Percentiles rank a stretch among this genome's conserved stretches.
Conservation (phyloP, 1,140 invertebrate genomes). For the Lordiphosa clarofinis region DNA sequence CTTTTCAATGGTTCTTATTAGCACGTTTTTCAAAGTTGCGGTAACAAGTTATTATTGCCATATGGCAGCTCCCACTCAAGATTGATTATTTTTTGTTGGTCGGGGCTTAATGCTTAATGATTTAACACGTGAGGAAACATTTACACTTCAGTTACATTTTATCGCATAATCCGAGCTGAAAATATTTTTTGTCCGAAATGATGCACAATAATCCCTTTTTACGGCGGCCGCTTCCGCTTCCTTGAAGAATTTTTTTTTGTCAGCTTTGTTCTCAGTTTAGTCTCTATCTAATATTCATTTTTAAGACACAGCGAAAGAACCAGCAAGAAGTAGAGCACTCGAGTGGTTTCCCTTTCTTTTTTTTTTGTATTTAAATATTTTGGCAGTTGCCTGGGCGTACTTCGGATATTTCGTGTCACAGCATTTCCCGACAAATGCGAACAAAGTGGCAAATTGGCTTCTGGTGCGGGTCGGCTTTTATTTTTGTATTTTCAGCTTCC, state of each 20-base stretch:
- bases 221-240: slow-evolving; percentile 32
- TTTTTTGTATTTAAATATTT: slow-evolving; percentile 33
- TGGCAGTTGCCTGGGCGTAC: slow-evolving; percentile 18
- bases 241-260: slow-evolving; percentile 21
- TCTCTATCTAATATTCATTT: slow-evolving; percentile 59
- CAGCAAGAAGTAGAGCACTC: slow-evolving; percentile 26
- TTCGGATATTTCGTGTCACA: slow-evolving; percentile 19
- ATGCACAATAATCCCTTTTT: slow-evolving; percentile 70
- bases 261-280: slow-evolving; percentile 34
- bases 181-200: slow-evolving; percentile 35
- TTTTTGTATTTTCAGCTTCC: slow-evolving; percentile 7
- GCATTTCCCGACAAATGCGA: slow-evolving; percentile 4
- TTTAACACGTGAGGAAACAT: slow-evolving; percentile 60
- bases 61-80: slow-evolving; percentile 20
- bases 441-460: slow-evolving; percentile 48
- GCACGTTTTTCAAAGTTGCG: slow-evolving; percentile 15
- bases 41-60: slow-evolving; percentile 36
- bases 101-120: slow-evolving; percentile 28
- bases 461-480: slow-evolving; percentile 11
- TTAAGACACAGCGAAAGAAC: slow-evolving; percentile 31
- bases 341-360: slow-evolving; percentile 51
- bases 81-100: slow-evolving; percentile 22
- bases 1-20: slow-evolving; percentile 25
- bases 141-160: slow-evolving; percentile 63
- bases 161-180: slow-evolving; percentile 54